These are phyloP conservation scores for Macrosoma leucophasiata DNA, from an alignment of 2,888 invertebrate genomes.

Conservation along the genomic window DNA sequence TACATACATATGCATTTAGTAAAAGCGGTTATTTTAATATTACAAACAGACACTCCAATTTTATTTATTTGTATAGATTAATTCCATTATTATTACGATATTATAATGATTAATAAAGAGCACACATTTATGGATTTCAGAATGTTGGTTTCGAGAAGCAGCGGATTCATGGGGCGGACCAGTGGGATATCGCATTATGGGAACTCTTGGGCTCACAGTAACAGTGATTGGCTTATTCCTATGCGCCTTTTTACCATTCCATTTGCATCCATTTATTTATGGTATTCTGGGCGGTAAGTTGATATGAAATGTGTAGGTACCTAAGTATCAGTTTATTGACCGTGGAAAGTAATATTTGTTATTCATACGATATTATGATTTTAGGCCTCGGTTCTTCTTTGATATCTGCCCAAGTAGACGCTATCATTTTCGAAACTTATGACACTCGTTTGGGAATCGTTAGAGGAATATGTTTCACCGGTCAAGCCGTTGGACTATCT, in stretches of 20 bases:
- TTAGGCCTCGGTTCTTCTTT: conserved; percentile 64
- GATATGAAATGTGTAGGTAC: neutral
- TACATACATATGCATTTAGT: too few relatives aligned
- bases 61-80: too few relatives aligned
- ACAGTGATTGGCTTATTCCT: conserved; percentile 45
- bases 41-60: too few relatives aligned
- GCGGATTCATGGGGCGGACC: conserved; percentile 67
- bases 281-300: conserved; percentile 54
- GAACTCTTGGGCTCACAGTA: conserved; percentile 44
- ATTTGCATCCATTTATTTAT: conserved; percentile 49
- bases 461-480: conserved; percentile 54
- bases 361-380: conserved; percentile 1
- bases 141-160: conserved; percentile 70
- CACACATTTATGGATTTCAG: conserved; percentile 42
- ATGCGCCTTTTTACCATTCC: conserved; percentile 46
- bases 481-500: conserved; percentile 64
- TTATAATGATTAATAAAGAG: too few relatives aligned
- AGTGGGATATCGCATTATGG: conserved; percentile 55
- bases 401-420: conserved; percentile 66
- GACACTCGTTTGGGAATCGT: conserved; percentile 54
- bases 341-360: neutral
- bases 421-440: conserved; percentile 64
- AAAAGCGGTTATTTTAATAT: too few relatives aligned
- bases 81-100: too few relatives aligned
- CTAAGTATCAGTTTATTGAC: neutral